phyloP scores from a whole-genome alignment of 2,797 vertebrate genomes.

The Halcyon smyrnensis region DNA sequence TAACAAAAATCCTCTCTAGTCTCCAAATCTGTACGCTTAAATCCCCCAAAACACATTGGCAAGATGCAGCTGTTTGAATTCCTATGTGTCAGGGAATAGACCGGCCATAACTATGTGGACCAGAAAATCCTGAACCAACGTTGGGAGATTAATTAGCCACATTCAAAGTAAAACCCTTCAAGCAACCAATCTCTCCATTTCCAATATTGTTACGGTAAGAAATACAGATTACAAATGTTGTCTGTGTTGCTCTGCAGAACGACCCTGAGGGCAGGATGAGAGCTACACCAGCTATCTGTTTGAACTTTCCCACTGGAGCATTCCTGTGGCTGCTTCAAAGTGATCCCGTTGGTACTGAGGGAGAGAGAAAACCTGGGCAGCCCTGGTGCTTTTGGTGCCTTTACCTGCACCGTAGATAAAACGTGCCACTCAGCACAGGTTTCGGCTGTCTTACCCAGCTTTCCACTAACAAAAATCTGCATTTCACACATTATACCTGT shows the following conservation, averaged over 20 bases:
- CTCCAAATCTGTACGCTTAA: background rate
- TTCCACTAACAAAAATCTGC: background rate
- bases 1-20: slow-evolving; percentile 4
- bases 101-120: background rate
- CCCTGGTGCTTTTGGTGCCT: background rate
- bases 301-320: background rate
- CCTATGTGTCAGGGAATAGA: background rate
- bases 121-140: slow-evolving; percentile 47
- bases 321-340: background rate
- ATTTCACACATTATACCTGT: background rate
- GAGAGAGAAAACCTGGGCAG: background rate
- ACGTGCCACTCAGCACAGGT: background rate
- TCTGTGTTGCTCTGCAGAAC: slow-evolving; percentile 25
- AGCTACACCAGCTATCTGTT: slow-evolving; percentile 45
- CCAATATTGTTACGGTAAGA: background rate
- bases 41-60: background rate
- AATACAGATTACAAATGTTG: slow-evolving; percentile 22
- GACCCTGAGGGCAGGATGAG: slow-evolving; percentile 35
- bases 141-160: slow-evolving; percentile 39
- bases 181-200: slow-evolving; percentile 14
- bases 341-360: background rate
- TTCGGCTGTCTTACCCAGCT: background rate
- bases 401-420: background rate
- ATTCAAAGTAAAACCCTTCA: slow-evolving; percentile 33
- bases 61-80: slow-evolving; percentile 20